These are phyloP conservation scores for Strigamia transsilvanica DNA, from an alignment of 2,888 invertebrate genomes.

Conservation along the genomic window DNA sequence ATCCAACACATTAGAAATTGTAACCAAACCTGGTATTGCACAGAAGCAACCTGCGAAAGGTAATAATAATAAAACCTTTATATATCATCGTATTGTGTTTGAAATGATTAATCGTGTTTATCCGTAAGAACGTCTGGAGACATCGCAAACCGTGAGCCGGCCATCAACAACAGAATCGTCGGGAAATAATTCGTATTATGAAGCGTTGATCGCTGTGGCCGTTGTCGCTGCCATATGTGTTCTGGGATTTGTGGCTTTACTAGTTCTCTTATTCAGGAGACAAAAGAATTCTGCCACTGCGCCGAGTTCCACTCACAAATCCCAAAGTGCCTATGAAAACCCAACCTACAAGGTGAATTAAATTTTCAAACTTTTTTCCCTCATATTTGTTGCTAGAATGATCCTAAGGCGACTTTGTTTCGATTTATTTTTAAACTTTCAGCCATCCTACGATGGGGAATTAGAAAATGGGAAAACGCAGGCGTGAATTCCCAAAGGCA, in stretches of 20 bases:
- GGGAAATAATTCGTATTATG: slow-evolving; percentile 75
- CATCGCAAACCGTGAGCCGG: slow-evolving; percentile 55
- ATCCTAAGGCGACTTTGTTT: slow-evolving; percentile 40
- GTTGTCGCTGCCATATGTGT: slow-evolving; percentile 86
- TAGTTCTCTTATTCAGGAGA: slow-evolving; percentile 80
- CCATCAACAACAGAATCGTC: slow-evolving; percentile 66
- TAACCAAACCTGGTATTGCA: slow-evolving; percentile 76
- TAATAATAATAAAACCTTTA: background rate
- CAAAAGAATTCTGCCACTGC: slow-evolving; percentile 73
- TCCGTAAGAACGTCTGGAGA: background rate
- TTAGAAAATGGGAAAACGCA: slow-evolving; percentile 57
- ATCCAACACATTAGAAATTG: slow-evolving; percentile 86
- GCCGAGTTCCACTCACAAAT: slow-evolving; percentile 82
- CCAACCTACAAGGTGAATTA: slow-evolving; percentile 84
- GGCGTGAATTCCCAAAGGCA: slow-evolving; percentile 29
- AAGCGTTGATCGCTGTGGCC: slow-evolving; percentile 85
- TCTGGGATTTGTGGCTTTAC: slow-evolving; percentile 79
- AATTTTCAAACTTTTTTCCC: background rate
- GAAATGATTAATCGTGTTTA: background rate
- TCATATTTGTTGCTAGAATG: background rate
- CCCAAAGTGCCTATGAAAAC: slow-evolving; percentile 90
- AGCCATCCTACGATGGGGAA: slow-evolving; percentile 58
- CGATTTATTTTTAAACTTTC: slow-evolving; percentile 54
- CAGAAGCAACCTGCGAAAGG: slow-evolving; percentile 56
- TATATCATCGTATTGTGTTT: background rate